Conservation (phyloP, 2,113 vertebrate genomes). For the Hassar affinis region DNA sequence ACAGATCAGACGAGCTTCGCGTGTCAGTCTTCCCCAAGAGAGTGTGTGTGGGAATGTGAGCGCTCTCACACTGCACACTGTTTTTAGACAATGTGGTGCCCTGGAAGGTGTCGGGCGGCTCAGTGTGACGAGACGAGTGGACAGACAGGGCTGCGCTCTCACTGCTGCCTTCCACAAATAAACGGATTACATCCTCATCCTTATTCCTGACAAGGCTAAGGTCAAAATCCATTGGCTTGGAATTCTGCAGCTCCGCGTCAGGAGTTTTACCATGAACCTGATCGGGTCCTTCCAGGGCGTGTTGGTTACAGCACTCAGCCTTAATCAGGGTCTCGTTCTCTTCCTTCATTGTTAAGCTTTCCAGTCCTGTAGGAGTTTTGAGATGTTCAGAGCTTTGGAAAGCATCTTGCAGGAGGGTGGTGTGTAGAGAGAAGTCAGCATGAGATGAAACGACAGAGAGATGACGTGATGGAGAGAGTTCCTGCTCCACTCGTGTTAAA, state of each 20-base stretch:
- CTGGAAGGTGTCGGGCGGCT: neutral
- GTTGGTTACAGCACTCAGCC: neutral
- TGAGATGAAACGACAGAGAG: neutral
- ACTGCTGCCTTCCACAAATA: neutral
- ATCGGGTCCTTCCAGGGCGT: neutral
- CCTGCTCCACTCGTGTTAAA: neutral
- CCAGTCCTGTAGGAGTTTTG: neutral
- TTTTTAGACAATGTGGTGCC: neutral
- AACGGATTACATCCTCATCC: neutral
- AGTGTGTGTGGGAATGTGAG: neutral
- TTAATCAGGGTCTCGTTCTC: neutral
- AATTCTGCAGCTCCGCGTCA: neutral
- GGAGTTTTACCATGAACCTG: conserved; percentile 2
- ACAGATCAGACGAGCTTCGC: neutral
- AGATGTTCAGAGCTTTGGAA: conserved; percentile 3
- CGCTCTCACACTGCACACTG: neutral
- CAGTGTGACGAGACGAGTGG: neutral
- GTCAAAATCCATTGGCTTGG: neutral
- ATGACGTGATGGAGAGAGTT: neutral
- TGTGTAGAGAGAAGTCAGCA: neutral
- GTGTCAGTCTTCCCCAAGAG: neutral
- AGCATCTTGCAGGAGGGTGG: neutral
- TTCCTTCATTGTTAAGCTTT: conserved; percentile 4
- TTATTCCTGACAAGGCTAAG: neutral
- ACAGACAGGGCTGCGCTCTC: neutral